Evolutionary conservation across 2,888 invertebrate genomes (phyloP), one percentile per base, ranked within the genome.

Genomic region (Trachelus stipa): DNA sequence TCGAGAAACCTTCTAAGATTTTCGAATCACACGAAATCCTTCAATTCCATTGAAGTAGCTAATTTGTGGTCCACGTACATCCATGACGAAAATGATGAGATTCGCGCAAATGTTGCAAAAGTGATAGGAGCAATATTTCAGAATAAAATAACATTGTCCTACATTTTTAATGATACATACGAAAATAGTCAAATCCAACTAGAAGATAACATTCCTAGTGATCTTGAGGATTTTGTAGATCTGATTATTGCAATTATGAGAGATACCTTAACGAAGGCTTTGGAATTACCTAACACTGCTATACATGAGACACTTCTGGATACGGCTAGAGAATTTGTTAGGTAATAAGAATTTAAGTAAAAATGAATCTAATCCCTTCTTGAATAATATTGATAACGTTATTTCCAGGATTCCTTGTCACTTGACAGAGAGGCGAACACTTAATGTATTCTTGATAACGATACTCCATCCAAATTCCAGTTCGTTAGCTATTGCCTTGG

Each of bases 371-470:
- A 9, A 56, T 9, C 6, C 9, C 23, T 56, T 56, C 56, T 23
- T 56, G 23, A 23, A 56, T 56, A 56, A 56, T 9, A 56, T 23
- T 56, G 1, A 23, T 23, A 56, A 56, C 2, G 23, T 56, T 56
- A 6, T 23, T 75, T 85, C 37, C 77, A 90, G 91, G 75, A 80
- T 88, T 31, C 85, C 86, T 12, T 82, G 88, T 69, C 83, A 88
- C 77, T 82, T 88, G 37, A 88, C 87, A 15, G 90, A 91, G 78
- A 85, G 83, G 31, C 93, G 94, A 85, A 91, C 94, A 15, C 88
- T 94, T 0, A 92, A 94, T 12, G 93, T 94, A 85, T 94, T 94
- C 85, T 93, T 95, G 56, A 94, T 95, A 92, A 93, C 90, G 11
- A 87, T 90, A 81, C 79, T 91, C 35, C 89, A 94, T 84, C 94